Conservation (phyloP, 1,140 invertebrate species). For the Tribolium madens region DNA sequence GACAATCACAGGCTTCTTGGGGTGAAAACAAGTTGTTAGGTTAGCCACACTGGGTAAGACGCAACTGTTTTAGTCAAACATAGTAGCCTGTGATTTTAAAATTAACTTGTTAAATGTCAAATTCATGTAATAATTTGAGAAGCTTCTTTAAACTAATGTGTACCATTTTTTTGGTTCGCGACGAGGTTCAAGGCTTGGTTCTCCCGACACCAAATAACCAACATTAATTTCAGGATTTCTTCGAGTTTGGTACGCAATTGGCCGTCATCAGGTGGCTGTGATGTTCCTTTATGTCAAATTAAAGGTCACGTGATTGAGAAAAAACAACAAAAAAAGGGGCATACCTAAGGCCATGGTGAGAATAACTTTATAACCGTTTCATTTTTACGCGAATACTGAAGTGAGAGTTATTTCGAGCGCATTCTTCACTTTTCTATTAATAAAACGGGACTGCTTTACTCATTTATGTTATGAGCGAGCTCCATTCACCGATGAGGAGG, state of each 20-base stretch:
- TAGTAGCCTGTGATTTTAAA: no score
- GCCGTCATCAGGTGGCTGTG: background rate
- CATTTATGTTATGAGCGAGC: constrained; percentile 15
- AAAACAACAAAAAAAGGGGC: background rate
- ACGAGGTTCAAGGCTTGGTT: constrained; percentile 75
- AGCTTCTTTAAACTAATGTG: no score
- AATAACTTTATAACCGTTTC: background rate
- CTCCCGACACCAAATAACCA: constrained; percentile 83
- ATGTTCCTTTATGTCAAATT: constrained; percentile 6
- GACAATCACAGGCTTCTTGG: no score
- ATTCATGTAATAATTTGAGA: no score
- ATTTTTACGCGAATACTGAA: constrained; percentile 26
- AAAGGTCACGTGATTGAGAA: background rate
- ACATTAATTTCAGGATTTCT: constrained; percentile 83
- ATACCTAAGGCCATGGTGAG: constrained; percentile 19
- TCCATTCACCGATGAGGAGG: background rate
- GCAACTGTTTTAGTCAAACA: no score
- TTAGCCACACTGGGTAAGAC: no score
- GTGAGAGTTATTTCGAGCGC: constrained; percentile 15
- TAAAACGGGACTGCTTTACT: constrained; percentile 15
- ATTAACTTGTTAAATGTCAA: no score
- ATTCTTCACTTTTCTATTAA: constrained; percentile 13
- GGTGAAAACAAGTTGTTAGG: no score
- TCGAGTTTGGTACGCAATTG: constrained; percentile 71
- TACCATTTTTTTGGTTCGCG: constrained; percentile 71